phyloP scores from a whole-genome alignment of 2,888 invertebrate species.

The Lymantria dispar region DNA sequence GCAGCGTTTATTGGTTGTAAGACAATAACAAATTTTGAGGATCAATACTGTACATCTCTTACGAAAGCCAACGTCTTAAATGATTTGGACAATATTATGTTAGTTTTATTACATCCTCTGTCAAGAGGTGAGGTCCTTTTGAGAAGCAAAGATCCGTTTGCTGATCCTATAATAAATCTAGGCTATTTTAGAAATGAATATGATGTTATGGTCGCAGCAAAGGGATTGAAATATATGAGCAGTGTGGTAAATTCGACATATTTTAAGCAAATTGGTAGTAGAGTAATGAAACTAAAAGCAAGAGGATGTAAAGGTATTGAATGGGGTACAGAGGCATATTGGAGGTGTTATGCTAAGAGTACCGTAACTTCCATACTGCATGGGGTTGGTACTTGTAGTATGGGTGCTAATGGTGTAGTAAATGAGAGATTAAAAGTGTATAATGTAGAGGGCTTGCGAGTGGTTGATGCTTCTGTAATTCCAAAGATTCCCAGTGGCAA shows the following conservation, averaged over 20 bases:
- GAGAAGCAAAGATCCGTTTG: slow-evolving; percentile 45
- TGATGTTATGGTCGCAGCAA: neutral
- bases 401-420: neutral
- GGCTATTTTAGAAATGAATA: slow-evolving; percentile 48
- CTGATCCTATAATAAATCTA: slow-evolving; percentile 51
- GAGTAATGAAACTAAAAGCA: slow-evolving; percentile 16
- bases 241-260: neutral
- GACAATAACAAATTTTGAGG: neutral
- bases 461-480: neutral
- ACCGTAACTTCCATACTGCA: neutral
- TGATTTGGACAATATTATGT: neutral
- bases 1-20: neutral
- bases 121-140: slow-evolving; percentile 51
- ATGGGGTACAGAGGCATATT: neutral
- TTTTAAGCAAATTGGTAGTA: neutral
- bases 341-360: neutral
- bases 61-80: neutral
- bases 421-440: neutral
- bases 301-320: neutral
- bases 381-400: neutral
- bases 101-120: neutral
- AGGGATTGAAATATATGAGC: neutral
- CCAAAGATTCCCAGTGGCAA: neutral
- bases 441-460: neutral
- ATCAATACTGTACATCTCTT: neutral